These are phyloP conservation scores for Drosophila silvestris DNA, from an alignment of 2,888 invertebrate species.

Conservation along the genomic window DNA sequence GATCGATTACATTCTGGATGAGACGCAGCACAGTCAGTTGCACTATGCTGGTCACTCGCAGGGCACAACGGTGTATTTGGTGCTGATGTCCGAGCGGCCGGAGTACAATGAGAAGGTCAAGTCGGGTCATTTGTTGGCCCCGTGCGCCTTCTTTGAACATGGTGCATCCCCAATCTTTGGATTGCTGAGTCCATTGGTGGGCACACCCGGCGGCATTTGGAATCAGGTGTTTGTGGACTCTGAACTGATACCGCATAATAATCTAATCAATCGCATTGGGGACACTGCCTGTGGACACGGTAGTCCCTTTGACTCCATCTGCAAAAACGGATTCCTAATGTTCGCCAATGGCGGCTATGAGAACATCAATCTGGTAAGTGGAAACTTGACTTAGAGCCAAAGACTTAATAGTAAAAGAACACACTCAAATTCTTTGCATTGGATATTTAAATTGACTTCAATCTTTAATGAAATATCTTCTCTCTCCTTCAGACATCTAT, in stretches of 20 bases:
- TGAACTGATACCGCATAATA: constrained; percentile 75
- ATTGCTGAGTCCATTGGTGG: constrained; percentile 83
- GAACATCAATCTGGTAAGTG: constrained; percentile 71
- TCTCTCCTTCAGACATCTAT: constrained; percentile 58
- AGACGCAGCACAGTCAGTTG: constrained; percentile 58
- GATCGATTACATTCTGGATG: constrained; percentile 77
- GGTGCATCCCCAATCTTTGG: constrained; percentile 85
- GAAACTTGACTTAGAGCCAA: neutral
- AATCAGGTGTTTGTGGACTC: constrained; percentile 62
- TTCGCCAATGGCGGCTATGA: constrained; percentile 75
- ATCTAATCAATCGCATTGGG: constrained; percentile 62
- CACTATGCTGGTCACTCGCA: constrained; percentile 84
- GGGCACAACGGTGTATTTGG: constrained; percentile 80
- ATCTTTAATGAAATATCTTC: neutral
- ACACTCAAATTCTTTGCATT: neutral
- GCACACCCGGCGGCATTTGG: constrained; percentile 72
- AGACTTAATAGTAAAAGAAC: neutral
- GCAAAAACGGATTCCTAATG: constrained; percentile 70
- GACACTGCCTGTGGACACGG: constrained; percentile 69
- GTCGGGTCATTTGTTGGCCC: constrained; percentile 81
- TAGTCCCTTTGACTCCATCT: constrained; percentile 46
- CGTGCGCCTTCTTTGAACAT: constrained; percentile 86
- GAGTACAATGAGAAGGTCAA: constrained; percentile 81
- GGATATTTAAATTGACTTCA: neutral
- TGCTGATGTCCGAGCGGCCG: constrained; percentile 70